Conservation (phyloP, 2,888 invertebrate genomes). For the Cheilosia pagana region DNA sequence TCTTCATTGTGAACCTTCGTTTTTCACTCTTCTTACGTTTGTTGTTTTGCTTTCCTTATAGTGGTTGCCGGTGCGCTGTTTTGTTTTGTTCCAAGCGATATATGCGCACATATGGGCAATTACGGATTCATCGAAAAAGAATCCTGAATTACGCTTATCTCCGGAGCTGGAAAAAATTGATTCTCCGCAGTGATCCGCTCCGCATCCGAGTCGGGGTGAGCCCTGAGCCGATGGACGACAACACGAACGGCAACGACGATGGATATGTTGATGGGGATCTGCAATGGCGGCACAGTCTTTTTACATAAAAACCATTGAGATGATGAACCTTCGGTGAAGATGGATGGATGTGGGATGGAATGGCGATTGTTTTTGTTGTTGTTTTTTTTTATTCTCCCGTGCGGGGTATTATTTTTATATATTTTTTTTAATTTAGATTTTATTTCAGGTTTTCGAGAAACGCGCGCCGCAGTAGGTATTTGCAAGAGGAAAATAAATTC, state of each 20-base stretch:
- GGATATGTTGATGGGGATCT: slow-evolving; percentile 63
- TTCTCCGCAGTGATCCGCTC: slow-evolving; percentile 47
- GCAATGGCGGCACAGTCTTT: slow-evolving; percentile 61
- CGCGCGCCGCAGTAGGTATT: slow-evolving; percentile 17
- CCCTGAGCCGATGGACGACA: slow-evolving; percentile 41
- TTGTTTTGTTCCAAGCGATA: slow-evolving; percentile 68
- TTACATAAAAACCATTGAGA: slow-evolving; percentile 62
- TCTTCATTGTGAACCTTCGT: slow-evolving; percentile 47
- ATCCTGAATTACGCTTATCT: slow-evolving; percentile 75
- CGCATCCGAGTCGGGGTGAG: slow-evolving; percentile 44
- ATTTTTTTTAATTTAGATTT: slow-evolving; percentile 67
- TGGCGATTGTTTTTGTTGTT: slow-evolving; percentile 32
- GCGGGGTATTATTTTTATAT: slow-evolving; percentile 62
- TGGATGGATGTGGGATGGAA: slow-evolving; percentile 74
- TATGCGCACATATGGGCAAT: slow-evolving; percentile 74
- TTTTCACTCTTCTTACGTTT: slow-evolving; percentile 8
- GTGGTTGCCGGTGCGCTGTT: slow-evolving; percentile 56
- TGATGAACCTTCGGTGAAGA: slow-evolving; percentile 73
- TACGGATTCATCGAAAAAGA: slow-evolving; percentile 75
- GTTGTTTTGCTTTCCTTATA: slow-evolving; percentile 18
- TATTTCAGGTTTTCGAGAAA: slow-evolving; percentile 52
- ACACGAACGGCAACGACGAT: slow-evolving; percentile 15
- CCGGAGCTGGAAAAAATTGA: slow-evolving; percentile 69
- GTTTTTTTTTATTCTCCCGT: slow-evolving; percentile 14
- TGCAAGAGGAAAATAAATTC: slow-evolving; percentile 29